Evolutionary conservation across 2,888 invertebrate genomes (phyloP).

Genomic region (Heteromurus nitidus): DNA sequence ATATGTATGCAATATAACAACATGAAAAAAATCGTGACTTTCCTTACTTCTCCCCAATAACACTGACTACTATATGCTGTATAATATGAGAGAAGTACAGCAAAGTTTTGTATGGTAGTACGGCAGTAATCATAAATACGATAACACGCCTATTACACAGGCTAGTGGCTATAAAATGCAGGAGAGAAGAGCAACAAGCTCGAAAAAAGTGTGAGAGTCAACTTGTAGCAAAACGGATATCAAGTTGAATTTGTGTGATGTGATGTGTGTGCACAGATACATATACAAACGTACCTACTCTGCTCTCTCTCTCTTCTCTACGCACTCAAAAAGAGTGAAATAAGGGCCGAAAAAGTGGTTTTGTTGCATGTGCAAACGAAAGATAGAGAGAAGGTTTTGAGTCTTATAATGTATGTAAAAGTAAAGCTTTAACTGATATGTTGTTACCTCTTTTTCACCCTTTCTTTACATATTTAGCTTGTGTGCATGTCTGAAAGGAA

Average conservation of each 20-base stretch:
- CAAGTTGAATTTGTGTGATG: neutral
- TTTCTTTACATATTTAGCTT: slow-evolving; percentile 16
- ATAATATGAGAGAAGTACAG: slow-evolving; percentile 33
- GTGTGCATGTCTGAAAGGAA: too few relatives aligned
- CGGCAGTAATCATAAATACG: slow-evolving; percentile 36
- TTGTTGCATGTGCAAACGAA: neutral
- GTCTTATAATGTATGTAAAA: neutral
- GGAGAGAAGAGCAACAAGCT: slow-evolving; percentile 42
- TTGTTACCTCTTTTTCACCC: neutral
- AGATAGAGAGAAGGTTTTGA: too few relatives aligned
- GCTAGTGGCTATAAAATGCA: slow-evolving; percentile 8
- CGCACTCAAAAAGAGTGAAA: slow-evolving; percentile 19
- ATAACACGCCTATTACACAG: slow-evolving; percentile 42
- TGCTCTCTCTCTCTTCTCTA: neutral
- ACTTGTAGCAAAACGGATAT: slow-evolving; percentile 28
- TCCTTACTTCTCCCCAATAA: neutral
- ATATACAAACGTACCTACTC: neutral
- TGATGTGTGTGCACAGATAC: neutral
- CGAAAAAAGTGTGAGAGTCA: neutral
- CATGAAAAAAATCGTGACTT: slow-evolving; percentile 30
- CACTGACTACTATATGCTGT: slow-evolving; percentile 2
- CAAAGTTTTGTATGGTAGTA: slow-evolving; percentile 35
- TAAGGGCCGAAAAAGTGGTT: slow-evolving; percentile 48
- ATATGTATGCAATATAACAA: too few relatives aligned
- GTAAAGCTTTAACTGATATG: neutral